phyloP scores from a whole-genome alignment of 2,113 vertebrate species.

The Oreochromis aureus region DNA sequence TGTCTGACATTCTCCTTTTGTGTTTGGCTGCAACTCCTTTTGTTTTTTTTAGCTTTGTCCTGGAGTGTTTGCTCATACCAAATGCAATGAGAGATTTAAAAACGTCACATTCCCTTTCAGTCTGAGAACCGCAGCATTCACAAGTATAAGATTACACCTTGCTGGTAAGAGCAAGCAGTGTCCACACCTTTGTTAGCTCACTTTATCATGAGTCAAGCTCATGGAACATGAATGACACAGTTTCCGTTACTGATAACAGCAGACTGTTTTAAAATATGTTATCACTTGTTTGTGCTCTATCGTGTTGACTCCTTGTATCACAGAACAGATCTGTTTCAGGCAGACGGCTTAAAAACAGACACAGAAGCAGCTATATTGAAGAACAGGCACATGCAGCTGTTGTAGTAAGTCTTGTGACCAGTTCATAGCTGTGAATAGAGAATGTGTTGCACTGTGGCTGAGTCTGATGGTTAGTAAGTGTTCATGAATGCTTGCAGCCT shows the following conservation, averaged over 20 bases:
- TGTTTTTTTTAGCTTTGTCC: background rate
- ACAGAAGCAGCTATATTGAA: background rate
- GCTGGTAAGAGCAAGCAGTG: background rate
- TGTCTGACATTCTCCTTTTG: background rate
- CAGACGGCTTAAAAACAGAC: background rate
- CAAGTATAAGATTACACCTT: background rate
- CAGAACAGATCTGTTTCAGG: background rate
- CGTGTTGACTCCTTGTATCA: background rate
- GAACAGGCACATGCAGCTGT: slow-evolving; percentile 10
- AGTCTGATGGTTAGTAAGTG: background rate
- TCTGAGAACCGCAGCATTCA: background rate
- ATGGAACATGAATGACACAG: background rate
- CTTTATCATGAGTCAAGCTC: background rate
- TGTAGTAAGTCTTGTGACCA: slow-evolving; percentile 34
- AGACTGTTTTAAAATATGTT: background rate
- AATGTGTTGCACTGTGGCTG: slow-evolving; percentile 5
- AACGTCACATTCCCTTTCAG: background rate
- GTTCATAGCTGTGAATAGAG: slow-evolving; percentile 25
- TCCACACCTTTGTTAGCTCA: slow-evolving; percentile 27
- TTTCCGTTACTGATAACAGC: slow-evolving; percentile 5
- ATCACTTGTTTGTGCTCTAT: background rate
- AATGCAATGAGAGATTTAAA: background rate
- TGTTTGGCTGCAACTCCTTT: background rate
- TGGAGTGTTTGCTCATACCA: background rate
- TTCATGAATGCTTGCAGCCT: background rate